Percentiles rank a stretch among this genome's conserved stretches.
These are phyloP conservation scores for Etheostoma spectabile DNA, from an alignment of 2,113 vertebrate species.

Conservation along the genomic window DNA sequence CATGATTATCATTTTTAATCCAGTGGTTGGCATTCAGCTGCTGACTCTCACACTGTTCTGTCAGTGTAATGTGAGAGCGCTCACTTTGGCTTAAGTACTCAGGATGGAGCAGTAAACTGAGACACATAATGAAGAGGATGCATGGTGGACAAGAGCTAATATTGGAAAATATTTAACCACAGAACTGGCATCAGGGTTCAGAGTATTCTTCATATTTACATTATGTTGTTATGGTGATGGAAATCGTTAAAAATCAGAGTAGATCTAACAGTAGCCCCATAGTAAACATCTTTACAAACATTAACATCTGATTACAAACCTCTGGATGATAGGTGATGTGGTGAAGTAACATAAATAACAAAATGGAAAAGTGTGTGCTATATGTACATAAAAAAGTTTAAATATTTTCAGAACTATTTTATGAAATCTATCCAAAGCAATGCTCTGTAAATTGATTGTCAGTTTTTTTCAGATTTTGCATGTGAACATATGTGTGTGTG, in stretches of 20 bases:
- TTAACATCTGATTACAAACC: background rate
- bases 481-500: too few relatives aligned
- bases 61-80: conserved; percentile 32
- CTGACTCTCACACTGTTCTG: conserved; percentile 33
- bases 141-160: conserved; percentile 8
- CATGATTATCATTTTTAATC: conserved; percentile 69
- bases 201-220: background rate
- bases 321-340: background rate
- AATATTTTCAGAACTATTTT: background rate
- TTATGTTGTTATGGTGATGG: background rate
- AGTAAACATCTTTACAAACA: background rate
- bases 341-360: background rate
- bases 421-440: background rate
- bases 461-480: background rate
- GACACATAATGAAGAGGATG: conserved; percentile 34
- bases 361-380: background rate
- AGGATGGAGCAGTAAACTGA: conserved; percentile 48
- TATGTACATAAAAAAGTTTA: background rate
- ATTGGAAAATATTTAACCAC: background rate
- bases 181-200: background rate
- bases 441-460: background rate
- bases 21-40: conserved; percentile 55
- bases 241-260: background rate
- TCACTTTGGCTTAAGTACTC: conserved; percentile 48
- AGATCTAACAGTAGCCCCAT: background rate